Conservation (phyloP, 2,113 vertebrate species). For the Zosterops japonicus region DNA sequence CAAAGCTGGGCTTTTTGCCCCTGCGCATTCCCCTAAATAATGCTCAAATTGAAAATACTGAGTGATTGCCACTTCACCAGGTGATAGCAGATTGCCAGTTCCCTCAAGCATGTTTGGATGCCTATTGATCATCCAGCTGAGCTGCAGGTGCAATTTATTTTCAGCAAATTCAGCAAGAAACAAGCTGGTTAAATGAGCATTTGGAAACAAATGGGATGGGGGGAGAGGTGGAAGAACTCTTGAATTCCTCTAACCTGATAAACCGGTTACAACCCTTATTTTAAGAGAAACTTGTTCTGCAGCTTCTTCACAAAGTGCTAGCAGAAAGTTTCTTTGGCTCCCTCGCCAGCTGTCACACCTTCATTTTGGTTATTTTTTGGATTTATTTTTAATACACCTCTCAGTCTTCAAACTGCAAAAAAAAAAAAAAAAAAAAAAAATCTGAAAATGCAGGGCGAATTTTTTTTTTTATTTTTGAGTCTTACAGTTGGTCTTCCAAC, state of each 20-base stretch:
- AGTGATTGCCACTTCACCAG: not conserved
- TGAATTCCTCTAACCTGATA: conserved; percentile 59
- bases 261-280: conserved; percentile 38
- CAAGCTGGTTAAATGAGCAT: not conserved
- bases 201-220: not conserved
- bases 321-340: not conserved
- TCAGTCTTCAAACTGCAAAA: not conserved
- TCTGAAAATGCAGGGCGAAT: not conserved
- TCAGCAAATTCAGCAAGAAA: conserved; percentile 1
- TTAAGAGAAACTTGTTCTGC: conserved; percentile 56
- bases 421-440: not conserved
- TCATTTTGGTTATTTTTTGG: not conserved
- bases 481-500: not conserved
- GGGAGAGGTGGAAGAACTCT: not conserved
- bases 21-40: not conserved
- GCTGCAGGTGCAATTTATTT: conserved; percentile 11
- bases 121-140: not conserved
- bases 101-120: not conserved
- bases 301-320: conserved; percentile 3
- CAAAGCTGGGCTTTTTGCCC: rapidly evolving
- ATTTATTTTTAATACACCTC: not conserved
- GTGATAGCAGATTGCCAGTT: not conserved
- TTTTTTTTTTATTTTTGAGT: not conserved
- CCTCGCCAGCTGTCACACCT: not conserved
- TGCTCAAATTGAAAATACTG: not conserved